phyloP scores from a whole-genome alignment of 2,888 invertebrate genomes.

The Deladenus siricidicola region DNA sequence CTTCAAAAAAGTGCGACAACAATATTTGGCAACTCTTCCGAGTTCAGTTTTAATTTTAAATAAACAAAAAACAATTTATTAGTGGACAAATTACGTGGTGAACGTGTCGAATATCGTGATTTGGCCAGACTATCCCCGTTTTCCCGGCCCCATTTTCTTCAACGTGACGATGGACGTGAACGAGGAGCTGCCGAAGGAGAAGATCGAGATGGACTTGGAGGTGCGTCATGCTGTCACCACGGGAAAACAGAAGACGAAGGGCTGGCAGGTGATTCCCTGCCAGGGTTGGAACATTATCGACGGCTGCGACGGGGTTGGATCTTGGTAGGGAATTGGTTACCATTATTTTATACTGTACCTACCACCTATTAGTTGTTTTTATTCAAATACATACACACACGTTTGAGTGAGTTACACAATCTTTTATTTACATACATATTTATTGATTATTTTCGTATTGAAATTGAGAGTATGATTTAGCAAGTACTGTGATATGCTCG shows the following conservation, averaged over 20 bases:
- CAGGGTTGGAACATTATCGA: conserved; percentile 53
- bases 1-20: too few relatives aligned
- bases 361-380: background rate
- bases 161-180: conserved; percentile 49
- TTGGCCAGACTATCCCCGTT: conserved; percentile 54
- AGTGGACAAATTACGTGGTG: conserved; percentile 53
- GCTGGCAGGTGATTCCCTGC: conserved; percentile 54
- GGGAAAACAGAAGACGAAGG: conserved; percentile 47
- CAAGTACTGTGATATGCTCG: conserved; percentile 53
- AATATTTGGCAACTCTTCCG: too few relatives aligned
- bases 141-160: conserved; percentile 54
- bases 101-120: conserved; percentile 53
- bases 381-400: background rate
- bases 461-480: conserved; percentile 29
- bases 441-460: background rate
- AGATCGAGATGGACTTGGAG: conserved; percentile 52
- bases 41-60: too few relatives aligned
- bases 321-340: conserved; percentile 33
- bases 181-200: conserved; percentile 48
- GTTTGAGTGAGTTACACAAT: background rate
- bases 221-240: conserved; percentile 51
- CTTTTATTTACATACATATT: background rate
- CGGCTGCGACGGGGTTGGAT: conserved; percentile 54
- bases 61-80: too few relatives aligned
- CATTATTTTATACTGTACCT: background rate